Conservation (phyloP, 2,797 vertebrate genomes). For the Pantherophis vulpinus region DNA sequence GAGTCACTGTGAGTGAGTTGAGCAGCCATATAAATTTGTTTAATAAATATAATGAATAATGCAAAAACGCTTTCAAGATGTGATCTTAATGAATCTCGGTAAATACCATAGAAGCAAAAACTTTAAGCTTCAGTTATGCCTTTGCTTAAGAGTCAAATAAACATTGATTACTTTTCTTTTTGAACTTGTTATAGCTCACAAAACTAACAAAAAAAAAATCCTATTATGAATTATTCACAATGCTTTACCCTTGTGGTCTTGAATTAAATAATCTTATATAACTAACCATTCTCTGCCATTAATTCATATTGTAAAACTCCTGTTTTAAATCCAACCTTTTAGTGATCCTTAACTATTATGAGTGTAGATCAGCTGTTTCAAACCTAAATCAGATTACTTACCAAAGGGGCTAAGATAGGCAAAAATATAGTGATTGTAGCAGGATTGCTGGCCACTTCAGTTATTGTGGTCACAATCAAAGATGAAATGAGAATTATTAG, state of each 20-base stretch:
- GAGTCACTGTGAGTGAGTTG: background rate
- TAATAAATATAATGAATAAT: background rate
- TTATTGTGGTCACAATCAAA: slow-evolving; percentile 86
- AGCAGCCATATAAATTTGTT: background rate
- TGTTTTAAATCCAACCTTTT: background rate
- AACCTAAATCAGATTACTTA: slow-evolving; percentile 66
- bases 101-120: background rate
- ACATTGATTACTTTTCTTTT: background rate
- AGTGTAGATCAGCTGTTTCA: background rate
- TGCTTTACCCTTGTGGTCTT: background rate
- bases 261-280: background rate
- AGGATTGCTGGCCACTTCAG: slow-evolving; percentile 90
- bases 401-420: slow-evolving; percentile 88
- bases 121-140: background rate
- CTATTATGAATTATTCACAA: background rate
- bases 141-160: background rate
- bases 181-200: background rate
- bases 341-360: background rate
- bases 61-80: background rate
- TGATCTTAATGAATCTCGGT: background rate
- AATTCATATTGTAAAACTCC: background rate
- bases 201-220: background rate
- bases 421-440: slow-evolving; percentile 90
- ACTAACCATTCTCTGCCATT: background rate
- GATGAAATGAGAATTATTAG: slow-evolving; percentile 79